Base-by-base conservation (phyloP, 2,113 vertebrate genomes). In the Salvelinus fontinalis region DNA sequence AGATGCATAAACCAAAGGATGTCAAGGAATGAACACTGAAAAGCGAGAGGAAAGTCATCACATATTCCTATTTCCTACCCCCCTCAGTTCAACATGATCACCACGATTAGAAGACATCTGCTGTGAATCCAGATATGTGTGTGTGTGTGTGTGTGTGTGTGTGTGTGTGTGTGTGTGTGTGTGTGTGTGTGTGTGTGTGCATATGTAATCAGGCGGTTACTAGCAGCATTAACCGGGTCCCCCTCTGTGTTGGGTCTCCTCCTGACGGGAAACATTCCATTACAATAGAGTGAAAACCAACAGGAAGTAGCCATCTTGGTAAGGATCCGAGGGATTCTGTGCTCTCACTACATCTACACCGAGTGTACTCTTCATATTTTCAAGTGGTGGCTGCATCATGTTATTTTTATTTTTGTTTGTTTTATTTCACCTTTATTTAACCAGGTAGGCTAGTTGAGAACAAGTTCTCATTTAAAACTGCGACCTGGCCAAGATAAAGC, bases 91-190 rank as follows among this genome's bases (percentile, higher is more conserved):
- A 12, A 89, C 87, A 90, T 93, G 92, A 94, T 93, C 89, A 93
- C 90, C 90, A 91, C 89, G 92, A 93, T 94, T 93, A 93, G 86
- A 90, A 92, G 92, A 92, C 93, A 94, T 92, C 93, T 93, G 92
- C 91, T 88, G 84, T 89, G 88, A 89, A 85, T 90, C 89, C 85
- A 88, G 86, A 26, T 31, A 62, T 62, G 7, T 24, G 7, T 8
- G n/a, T 60, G n/a, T 22, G 18, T 60, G 57, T 60, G 57, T 60
- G 57, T n/a, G 20, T 20, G 57, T 60, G 57, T 44, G 39, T 44
- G 9, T 7, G 34, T 39, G 39, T 11, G 39, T 11, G 39, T 44
- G 39, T 44, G 9, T 22, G 34, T 39, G 39, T 11, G 39, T 11
- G 39, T 44, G 39, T 44, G 9, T 7, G 34, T 39, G 34, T 39